A percentile compares a stretch with the other conserved stretches of the same genome.
Evolutionary conservation across 2,113 vertebrate species (phyloP).

Genomic region (Carlito syrichta): DNA sequence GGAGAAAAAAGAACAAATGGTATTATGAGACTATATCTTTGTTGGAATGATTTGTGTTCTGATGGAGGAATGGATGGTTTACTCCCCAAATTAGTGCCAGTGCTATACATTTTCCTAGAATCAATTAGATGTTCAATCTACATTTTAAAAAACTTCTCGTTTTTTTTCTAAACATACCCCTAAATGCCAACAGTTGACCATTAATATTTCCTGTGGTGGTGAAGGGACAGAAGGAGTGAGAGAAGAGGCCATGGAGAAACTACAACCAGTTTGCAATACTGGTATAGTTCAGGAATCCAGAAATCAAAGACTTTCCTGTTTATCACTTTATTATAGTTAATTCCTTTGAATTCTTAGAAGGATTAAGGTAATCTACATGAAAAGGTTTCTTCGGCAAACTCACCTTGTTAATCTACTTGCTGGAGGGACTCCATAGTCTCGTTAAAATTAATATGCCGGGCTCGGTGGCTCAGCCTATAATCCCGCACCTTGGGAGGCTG

Average conservation of each 20-base stretch:
- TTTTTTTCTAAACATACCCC: not conserved
- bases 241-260: not conserved
- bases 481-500: too few relatives aligned
- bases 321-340: not conserved
- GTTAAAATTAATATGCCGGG: too few relatives aligned
- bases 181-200: not conserved
- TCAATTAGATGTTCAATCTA: not conserved
- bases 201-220: not conserved
- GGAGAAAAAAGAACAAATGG: not conserved
- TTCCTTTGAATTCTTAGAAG: constrained; percentile 36
- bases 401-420: constrained; percentile 49
- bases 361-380: constrained; percentile 37
- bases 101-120: not conserved
- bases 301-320: constrained; percentile 21
- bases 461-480: too few relatives aligned
- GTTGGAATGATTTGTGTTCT: not conserved
- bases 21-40: not conserved
- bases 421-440: not conserved
- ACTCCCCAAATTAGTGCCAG: not conserved
- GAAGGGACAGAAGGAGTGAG: not conserved
- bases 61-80: not conserved
- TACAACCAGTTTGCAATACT: not conserved
- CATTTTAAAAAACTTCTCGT: not conserved
- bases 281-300: not conserved
- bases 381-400: constrained; percentile 12